These are phyloP conservation scores for Drosophila novamexicana DNA, from an alignment of 1,140 invertebrate species.

Conservation along the genomic window DNA sequence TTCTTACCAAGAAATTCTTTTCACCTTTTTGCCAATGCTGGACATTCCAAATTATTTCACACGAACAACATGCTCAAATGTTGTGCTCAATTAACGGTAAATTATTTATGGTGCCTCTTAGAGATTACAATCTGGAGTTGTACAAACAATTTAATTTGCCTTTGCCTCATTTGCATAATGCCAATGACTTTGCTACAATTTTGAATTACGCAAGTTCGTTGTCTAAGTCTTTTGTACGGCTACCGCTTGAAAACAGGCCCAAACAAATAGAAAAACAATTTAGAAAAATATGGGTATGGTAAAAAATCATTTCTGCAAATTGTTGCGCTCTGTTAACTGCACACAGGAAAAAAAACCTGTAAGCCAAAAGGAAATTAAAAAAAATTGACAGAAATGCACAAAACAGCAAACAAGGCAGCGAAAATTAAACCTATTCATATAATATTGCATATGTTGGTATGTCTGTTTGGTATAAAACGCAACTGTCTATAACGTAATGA, in stretches of 20 bases:
- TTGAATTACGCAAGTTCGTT: slow-evolving; percentile 69
- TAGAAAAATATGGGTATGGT: slow-evolving; percentile 20
- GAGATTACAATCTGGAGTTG: slow-evolving; percentile 61
- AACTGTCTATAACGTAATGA: slow-evolving; percentile 69
- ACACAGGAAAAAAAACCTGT: slow-evolving; percentile 24
- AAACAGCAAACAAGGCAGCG: slow-evolving; percentile 49
- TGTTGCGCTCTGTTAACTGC: slow-evolving; percentile 73
- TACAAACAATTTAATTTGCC: slow-evolving; percentile 71
- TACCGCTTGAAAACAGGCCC: slow-evolving; percentile 21
- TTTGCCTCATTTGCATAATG: slow-evolving; percentile 68
- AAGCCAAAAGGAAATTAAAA: slow-evolving; percentile 64
- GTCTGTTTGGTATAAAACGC: slow-evolving; percentile 38
- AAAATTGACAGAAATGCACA: slow-evolving; percentile 54
- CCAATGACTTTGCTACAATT: slow-evolving; percentile 62
- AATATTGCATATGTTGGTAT: slow-evolving; percentile 12
- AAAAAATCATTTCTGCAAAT: slow-evolving; percentile 56
- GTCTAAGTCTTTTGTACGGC: slow-evolving; percentile 60
- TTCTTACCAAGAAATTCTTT: slow-evolving; percentile 49
- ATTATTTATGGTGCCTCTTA: slow-evolving; percentile 33
- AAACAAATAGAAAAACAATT: slow-evolving; percentile 17
- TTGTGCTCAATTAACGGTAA: slow-evolving; percentile 71
- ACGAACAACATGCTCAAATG: slow-evolving; percentile 28
- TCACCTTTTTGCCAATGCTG: slow-evolving; percentile 13
- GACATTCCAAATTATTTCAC: slow-evolving; percentile 42
- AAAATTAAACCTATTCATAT: slow-evolving; percentile 56